Base-by-base conservation (phyloP, 2,888 invertebrate species). In the Meta bourneti region DNA sequence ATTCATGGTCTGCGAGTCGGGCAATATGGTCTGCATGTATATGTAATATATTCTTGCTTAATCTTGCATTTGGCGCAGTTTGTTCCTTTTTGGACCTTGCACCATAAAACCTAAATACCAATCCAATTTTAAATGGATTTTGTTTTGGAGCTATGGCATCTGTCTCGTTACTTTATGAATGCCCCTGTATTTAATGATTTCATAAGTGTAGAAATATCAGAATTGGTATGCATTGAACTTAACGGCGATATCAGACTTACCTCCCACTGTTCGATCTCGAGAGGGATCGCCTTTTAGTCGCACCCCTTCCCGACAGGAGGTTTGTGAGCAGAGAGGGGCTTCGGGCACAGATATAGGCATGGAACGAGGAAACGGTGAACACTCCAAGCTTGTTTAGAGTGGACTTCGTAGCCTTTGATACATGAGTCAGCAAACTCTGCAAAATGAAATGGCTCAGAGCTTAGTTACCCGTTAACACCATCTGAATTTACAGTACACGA, bases 361-460 rank as follows among this genome's bases (percentile, higher is more conserved):
- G 99, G 96, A 99, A 98, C 93, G 98, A 98, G 90, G 98, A 99
- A 94, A 99, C 99, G 86, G 98, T 99, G 96, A 99, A 99, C 94
- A 99, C 98, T 93, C 99, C 99, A 94, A 99, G 96, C 95, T 98
- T 98, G 96, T 98, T 98, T 94, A 99, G 96, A 80, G 98, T 98
- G 94, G 97, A 97, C 96, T 99, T 99, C 94, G 99, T 98, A 94
- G 98, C 97, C 94, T 98, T 97, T 51, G 98, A 98, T 93, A 98
- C 98, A 96, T 98, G 98, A 90, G 98, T 98, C 94, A 99, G 96
- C 94, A 99, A 96, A 94, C 98, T 98, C 99, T 99, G 97, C 6
- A 83, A 71, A 13, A 16, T 48, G 48, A 85, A 85, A 48, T n/a
- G 0, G 13, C n/a, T 70, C 51, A 61, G 61, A 5, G 1, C 16